Conservation (phyloP, 37 sponge, comb jelly and placozoan genomes). For the Halisarca cf. caerulea region DNA sequence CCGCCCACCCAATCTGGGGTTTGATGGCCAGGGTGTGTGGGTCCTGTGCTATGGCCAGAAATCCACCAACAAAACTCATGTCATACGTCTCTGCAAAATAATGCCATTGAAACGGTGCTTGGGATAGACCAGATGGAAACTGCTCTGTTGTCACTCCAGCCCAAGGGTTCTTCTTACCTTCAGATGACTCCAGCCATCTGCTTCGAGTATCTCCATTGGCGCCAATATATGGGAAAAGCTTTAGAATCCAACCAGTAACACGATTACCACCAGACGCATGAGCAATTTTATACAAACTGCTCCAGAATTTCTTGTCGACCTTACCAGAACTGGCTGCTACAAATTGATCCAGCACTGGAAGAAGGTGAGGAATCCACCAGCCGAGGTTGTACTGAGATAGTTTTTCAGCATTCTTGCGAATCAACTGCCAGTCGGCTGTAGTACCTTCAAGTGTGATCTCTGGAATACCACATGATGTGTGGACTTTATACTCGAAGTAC, state of each 20-base stretch:
- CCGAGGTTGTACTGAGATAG: constrained; percentile 49
- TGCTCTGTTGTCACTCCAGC: neutral
- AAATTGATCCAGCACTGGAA: constrained; percentile 58
- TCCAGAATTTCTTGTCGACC: constrained; percentile 56
- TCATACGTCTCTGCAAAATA: neutral
- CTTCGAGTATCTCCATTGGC: neutral
- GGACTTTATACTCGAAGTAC: constrained; percentile 38
- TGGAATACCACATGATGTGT: constrained; percentile 57
- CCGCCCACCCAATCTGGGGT: constrained; percentile 71
- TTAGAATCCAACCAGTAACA: constrained; percentile 51
- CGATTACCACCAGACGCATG: constrained; percentile 34
- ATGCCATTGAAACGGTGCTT: constrained; percentile 47
- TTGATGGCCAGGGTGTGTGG: constrained; percentile 30
- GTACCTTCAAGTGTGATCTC: constrained; percentile 67
- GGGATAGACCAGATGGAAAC: constrained; percentile 44
- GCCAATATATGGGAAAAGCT: constrained; percentile 47
- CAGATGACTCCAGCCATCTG: neutral
- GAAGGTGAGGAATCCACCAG: constrained; percentile 50
- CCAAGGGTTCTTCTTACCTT: neutral
- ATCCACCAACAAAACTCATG: constrained; percentile 64
- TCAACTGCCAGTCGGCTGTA: constrained; percentile 47
- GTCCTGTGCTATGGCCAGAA: constrained; percentile 53
- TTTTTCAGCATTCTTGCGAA: constrained; percentile 35
- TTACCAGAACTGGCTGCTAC: constrained; percentile 51
- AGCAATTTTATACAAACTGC: constrained; percentile 35